Conservation (phyloP, 2,888 invertebrate genomes). For the Diogma glabrata region DNA sequence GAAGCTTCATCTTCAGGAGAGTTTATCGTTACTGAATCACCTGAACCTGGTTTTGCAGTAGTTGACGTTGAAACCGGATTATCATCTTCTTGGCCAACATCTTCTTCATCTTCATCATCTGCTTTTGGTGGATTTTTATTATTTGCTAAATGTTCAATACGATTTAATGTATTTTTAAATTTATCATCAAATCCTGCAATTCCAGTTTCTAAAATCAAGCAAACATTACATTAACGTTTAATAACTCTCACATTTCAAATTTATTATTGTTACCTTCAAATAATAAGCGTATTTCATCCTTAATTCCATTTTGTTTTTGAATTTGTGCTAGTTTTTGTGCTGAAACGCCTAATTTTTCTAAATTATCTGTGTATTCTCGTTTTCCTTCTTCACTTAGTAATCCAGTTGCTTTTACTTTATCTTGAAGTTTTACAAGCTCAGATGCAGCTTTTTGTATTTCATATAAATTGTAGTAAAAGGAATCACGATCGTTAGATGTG, state of each 20-base stretch:
- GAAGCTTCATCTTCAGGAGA: slow-evolving; percentile 47
- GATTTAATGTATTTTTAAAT: not conserved
- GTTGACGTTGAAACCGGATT: slow-evolving; percentile 28
- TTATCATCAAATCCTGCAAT: too few species aligned
- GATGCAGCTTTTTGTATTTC: slow-evolving; percentile 46
- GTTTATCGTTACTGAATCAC: slow-evolving; percentile 38
- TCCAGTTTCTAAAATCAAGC: too few species aligned
- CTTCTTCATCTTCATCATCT: slow-evolving; percentile 16
- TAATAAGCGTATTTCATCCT: slow-evolving; percentile 39
- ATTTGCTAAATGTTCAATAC: not conserved
- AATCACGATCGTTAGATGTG: too few species aligned
- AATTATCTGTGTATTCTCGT: slow-evolving; percentile 42
- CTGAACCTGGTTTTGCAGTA: slow-evolving; percentile 21
- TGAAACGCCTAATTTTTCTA: slow-evolving; percentile 43
- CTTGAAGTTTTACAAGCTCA: slow-evolving; percentile 47
- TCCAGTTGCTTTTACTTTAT: slow-evolving; percentile 47
- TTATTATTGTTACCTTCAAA: slow-evolving; percentile 23
- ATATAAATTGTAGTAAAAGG: slow-evolving; percentile 43
- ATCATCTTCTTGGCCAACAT: not conserved
- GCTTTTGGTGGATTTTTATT: slow-evolving; percentile 16
- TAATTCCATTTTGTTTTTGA: slow-evolving; percentile 40
- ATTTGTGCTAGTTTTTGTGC: slow-evolving; percentile 45
- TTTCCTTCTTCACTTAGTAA: slow-evolving; percentile 43
- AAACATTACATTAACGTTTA: too few species aligned
- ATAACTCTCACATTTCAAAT: too few species aligned